phyloP scores from a whole-genome alignment of 2,113 vertebrate species.

The Hypocryptadius cinnamomeus region DNA sequence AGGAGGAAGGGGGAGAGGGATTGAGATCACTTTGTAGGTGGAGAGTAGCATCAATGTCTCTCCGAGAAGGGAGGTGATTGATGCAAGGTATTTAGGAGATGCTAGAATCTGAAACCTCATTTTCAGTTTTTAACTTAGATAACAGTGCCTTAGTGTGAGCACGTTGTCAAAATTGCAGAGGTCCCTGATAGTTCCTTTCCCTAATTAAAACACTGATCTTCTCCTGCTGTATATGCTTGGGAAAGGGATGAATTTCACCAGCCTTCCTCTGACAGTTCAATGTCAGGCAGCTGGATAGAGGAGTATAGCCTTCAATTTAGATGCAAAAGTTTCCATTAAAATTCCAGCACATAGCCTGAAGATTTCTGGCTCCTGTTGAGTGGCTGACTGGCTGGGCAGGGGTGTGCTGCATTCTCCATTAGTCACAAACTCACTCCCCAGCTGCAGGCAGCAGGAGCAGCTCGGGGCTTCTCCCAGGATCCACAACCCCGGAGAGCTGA shows the following conservation, averaged over 20 bases:
- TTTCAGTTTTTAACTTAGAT: background rate
- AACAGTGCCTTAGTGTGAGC: background rate
- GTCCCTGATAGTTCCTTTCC: background rate
- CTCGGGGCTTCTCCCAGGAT: background rate
- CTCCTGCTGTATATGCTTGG: background rate
- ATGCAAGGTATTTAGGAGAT: background rate
- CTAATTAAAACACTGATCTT: background rate
- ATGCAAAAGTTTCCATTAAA: slow-evolving; percentile 22
- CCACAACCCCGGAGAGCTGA: fast-evolving
- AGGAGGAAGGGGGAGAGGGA: background rate
- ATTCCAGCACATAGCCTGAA: background rate
- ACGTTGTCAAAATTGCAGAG: background rate
- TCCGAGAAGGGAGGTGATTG: background rate
- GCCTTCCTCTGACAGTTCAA: background rate
- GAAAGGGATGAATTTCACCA: background rate
- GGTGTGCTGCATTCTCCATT: background rate
- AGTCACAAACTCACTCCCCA: background rate
- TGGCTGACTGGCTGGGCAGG: background rate
- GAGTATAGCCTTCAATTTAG: background rate
- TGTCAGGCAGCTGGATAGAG: background rate
- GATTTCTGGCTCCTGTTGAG: background rate
- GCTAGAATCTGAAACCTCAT: background rate
- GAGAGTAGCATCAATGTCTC: background rate
- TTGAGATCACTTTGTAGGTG: background rate
- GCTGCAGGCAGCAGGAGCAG: background rate